Base-by-base conservation (phyloP, 2,888 invertebrate species). In the Drosophila kanekoi region DNA sequence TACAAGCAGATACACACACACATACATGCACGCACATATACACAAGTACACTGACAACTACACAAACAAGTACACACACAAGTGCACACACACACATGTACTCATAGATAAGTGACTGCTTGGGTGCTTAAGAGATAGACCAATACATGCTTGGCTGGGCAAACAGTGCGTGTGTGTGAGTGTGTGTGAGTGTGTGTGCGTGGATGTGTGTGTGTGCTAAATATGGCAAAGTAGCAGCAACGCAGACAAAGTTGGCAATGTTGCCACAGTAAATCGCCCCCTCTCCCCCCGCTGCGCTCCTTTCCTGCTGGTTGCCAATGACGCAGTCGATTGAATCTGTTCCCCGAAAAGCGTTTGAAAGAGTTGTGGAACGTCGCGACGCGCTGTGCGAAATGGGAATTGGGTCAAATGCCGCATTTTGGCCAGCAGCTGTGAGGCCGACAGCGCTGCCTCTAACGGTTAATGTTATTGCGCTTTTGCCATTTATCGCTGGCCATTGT, bases 391-490 rank as follows among this genome's bases (percentile, higher is more conserved):
- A 71, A 9, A 40, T 11, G 44, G 67, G 77, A 83, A 88, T 87
- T 88, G 85, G 83, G 83, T 83, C 83, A 84, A 71, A 68, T 86
- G 75, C 66, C 84, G 70, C 87, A 84, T 77, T 83, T 83, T 83
- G 83, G 83, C 62, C 53, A 75, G 81, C 67, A 77, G 79, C 66
- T 64, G 71, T 35, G 62, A 66, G 58, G 54, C 41, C 14, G 47
- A 41, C 74, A 53, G 61, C 68, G 68, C 70, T 81, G 84, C 61
- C 70, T 51, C 81, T 85, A 85, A 89, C 85, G 89, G 85, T 85
- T 85, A 89, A 89, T 87, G 86, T 85, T 85, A 85, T 85, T 85
- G 85, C 86, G 87, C 77, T 72, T 68, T 67, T 75, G 72, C 87
- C 85, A 81, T 84, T 83, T 80, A 69, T 67, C 76, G 78, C 38